Conservation (phyloP, 2,888 invertebrate species). For the Phoenoteleia sp. region DNA sequence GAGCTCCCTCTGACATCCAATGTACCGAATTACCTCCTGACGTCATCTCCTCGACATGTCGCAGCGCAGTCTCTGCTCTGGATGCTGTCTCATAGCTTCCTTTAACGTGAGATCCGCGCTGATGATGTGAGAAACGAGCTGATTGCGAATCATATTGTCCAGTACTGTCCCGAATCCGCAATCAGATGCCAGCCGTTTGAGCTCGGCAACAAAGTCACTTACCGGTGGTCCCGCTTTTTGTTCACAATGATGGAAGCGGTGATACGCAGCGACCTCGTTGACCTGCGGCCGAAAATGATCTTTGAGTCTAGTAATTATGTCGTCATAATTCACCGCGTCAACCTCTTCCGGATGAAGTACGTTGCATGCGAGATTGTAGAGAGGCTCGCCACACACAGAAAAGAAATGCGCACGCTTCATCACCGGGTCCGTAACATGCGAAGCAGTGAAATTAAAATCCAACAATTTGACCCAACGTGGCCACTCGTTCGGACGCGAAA, state of each 20-base stretch:
- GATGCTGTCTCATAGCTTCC: slow-evolving; percentile 18
- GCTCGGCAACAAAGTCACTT: not conserved
- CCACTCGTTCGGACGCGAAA: too few relatives aligned
- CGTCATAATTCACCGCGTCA: not conserved
- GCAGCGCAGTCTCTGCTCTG: slow-evolving; percentile 12
- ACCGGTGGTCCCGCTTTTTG: not conserved
- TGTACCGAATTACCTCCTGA: not conserved
- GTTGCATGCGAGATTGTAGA: too few relatives aligned
- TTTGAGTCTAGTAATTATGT: not conserved
- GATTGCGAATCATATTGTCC: slow-evolving; percentile 21
- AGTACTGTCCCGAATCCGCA: not conserved
- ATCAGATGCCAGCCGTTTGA: not conserved
- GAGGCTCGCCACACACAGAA: too few relatives aligned
- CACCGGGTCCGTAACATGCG: too few relatives aligned
- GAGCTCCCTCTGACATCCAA: not conserved
- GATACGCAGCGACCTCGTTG: not conserved
- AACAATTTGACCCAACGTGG: too few relatives aligned
- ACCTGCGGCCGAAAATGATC: not conserved
- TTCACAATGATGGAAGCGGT: not conserved
- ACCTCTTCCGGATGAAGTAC: too few relatives aligned
- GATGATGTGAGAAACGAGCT: slow-evolving; percentile 25
- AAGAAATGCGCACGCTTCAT: too few relatives aligned
- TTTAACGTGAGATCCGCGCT: not conserved
- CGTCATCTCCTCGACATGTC: slow-evolving; percentile 4
- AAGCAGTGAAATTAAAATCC: too few relatives aligned